These are phyloP conservation scores for Syngnathus rostellatus DNA, from an alignment of 2,797 vertebrate species.

Conservation along the genomic window DNA sequence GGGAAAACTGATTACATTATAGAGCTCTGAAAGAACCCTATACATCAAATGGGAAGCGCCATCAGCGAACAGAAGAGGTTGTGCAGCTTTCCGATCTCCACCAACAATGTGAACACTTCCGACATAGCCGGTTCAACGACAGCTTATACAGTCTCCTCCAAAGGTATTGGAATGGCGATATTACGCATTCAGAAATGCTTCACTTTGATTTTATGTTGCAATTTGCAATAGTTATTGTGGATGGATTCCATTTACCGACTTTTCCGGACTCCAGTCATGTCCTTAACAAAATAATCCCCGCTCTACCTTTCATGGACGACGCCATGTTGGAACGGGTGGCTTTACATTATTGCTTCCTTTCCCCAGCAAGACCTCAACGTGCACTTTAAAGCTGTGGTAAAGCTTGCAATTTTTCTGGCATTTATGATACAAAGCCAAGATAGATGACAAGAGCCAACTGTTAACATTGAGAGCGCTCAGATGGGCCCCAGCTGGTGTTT, in stretches of 20 bases:
- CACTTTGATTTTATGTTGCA: not conserved
- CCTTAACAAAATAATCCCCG: too few relatives aligned
- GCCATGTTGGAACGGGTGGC: too few relatives aligned
- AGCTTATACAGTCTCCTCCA: too few relatives aligned
- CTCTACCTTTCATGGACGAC: too few relatives aligned
- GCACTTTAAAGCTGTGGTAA: not conserved
- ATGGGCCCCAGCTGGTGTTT: constrained; percentile 27
- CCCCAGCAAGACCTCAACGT: too few relatives aligned
- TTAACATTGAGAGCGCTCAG: constrained; percentile 8
- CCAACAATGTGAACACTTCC: not conserved
- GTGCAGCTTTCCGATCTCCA: not conserved
- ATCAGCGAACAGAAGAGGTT: not conserved
- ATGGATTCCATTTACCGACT: too few relatives aligned
- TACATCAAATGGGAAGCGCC: not conserved
- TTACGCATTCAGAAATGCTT: not conserved
- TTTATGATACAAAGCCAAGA: constrained; percentile 18
- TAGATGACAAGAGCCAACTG: constrained; percentile 39
- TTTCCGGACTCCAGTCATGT: too few relatives aligned
- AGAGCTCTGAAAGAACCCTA: not conserved
- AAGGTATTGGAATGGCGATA: not conserved
- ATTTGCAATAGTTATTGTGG: too few relatives aligned
- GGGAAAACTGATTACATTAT: not conserved
- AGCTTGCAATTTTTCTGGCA: constrained; percentile 7
- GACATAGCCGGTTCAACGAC: not conserved
- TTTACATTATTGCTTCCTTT: too few relatives aligned